Percentiles rank a stretch among this genome's conserved stretches.
Conservation (phyloP, 2,113 vertebrate genomes). For the Poicephalus meyeri region DNA sequence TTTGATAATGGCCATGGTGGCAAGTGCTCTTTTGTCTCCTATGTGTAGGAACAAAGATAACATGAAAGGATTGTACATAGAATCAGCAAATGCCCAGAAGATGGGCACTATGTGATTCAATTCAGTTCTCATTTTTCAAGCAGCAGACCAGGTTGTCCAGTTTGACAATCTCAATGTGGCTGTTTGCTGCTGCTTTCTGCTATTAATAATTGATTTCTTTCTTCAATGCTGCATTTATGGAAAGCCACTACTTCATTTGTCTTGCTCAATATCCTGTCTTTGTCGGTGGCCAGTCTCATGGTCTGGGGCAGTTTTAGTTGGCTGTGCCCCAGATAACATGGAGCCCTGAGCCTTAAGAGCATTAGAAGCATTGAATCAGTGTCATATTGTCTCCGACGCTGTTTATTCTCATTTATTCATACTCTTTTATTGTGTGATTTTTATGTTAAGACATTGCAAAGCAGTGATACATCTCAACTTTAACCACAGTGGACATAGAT, state of each 20-base stretch:
- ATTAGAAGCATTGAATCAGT: neutral
- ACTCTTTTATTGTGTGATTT: neutral
- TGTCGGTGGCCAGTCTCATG: neutral
- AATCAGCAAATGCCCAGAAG: neutral
- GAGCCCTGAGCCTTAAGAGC: neutral
- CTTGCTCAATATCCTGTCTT: rapidly evolving
- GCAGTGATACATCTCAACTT: neutral
- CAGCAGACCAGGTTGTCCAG: neutral
- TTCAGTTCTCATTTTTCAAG: neutral
- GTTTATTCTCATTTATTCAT: neutral
- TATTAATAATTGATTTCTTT: neutral
- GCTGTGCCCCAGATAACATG: neutral
- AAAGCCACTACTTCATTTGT: neutral
- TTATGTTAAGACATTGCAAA: neutral
- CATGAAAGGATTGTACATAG: neutral
- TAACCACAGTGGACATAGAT: neutral
- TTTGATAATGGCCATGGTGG: neutral
- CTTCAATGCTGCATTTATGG: neutral
- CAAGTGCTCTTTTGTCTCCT: neutral
- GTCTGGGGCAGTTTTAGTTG: neutral
- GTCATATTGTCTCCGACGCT: neutral
- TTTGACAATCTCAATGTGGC: neutral
- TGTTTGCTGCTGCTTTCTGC: neutral
- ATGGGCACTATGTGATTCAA: neutral
- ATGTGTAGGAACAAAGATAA: neutral